Evolutionary conservation across 1,140 invertebrate species (phyloP).

Genomic region (Bicyclus anynana): DNA sequence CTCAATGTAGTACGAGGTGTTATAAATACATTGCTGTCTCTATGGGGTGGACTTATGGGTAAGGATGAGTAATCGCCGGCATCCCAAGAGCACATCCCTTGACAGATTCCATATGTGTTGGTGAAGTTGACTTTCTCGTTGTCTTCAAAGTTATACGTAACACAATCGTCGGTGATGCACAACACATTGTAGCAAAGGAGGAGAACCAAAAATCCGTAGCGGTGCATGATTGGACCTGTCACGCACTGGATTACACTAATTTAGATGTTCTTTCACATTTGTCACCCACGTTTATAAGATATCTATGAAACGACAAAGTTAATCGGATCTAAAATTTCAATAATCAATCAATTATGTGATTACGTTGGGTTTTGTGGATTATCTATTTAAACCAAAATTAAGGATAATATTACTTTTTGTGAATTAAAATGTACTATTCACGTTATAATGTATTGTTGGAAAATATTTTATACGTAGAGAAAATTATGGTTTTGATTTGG

Average conservation of each 20-base stretch:
- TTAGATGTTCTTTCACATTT: constrained; percentile 6
- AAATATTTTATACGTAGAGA: no score
- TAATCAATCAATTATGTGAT: constrained; percentile 12
- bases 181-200: neutral
- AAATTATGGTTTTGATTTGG: no score
- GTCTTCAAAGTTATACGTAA: constrained; percentile 11
- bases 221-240: constrained; percentile 6
- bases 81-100: neutral
- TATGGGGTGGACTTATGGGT: neutral
- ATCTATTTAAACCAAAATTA: neutral
- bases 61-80: neutral
- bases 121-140: neutral
- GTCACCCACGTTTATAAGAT: constrained; percentile 22
- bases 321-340: constrained; percentile 5
- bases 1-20: neutral
- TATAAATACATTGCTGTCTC: neutral
- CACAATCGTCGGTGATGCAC: constrained; percentile 16
- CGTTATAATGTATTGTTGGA: no score
- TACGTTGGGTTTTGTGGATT: neutral
- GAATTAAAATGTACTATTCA: neutral
- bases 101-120: neutral
- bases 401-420: neutral
- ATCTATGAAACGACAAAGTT: constrained; percentile 11
- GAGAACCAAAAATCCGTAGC: constrained; percentile 14
- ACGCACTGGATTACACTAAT: constrained; percentile 2